These are phyloP conservation scores for Gastrophysa polygoni DNA, from an alignment of 2,888 invertebrate genomes.

Conservation along the genomic window DNA sequence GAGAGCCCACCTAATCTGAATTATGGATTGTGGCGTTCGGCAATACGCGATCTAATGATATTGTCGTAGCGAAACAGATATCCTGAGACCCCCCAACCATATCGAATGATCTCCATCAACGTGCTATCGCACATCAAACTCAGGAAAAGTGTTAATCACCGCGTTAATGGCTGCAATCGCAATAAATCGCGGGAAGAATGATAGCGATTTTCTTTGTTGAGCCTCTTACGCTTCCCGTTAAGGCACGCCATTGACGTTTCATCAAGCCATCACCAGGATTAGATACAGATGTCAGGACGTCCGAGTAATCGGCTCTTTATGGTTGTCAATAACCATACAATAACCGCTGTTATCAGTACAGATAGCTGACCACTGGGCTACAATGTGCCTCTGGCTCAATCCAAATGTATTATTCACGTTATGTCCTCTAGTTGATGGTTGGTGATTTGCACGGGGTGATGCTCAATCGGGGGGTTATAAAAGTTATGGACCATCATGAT, in stretches of 20 bases:
- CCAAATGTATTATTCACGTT: constrained; percentile 36
- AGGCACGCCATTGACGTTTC: constrained; percentile 28
- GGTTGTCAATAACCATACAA: constrained; percentile 55
- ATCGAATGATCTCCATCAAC: neutral
- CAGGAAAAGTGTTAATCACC: constrained; percentile 1
- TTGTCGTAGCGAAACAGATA: too few relatives aligned
- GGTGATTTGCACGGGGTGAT: neutral
- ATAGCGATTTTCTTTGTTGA: neutral
- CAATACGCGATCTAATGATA: too few relatives aligned
- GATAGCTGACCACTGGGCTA: constrained; percentile 44
- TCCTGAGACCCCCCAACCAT: neutral
- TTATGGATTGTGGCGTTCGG: neutral
- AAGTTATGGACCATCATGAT: neutral
- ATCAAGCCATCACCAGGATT: constrained; percentile 43
- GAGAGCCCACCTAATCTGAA: neutral
- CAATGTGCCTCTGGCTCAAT: constrained; percentile 45
- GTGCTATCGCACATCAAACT: neutral
- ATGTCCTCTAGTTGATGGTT: constrained; percentile 1
- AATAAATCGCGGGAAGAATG: neutral
- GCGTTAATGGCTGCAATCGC: neutral
- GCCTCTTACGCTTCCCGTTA: neutral
- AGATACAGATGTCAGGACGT: constrained; percentile 50
- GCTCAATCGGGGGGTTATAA: neutral
- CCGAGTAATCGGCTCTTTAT: constrained; percentile 51
- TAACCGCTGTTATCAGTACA: constrained; percentile 53